Conservation (phyloP, 2,888 invertebrate genomes). For the Nebria salina region DNA sequence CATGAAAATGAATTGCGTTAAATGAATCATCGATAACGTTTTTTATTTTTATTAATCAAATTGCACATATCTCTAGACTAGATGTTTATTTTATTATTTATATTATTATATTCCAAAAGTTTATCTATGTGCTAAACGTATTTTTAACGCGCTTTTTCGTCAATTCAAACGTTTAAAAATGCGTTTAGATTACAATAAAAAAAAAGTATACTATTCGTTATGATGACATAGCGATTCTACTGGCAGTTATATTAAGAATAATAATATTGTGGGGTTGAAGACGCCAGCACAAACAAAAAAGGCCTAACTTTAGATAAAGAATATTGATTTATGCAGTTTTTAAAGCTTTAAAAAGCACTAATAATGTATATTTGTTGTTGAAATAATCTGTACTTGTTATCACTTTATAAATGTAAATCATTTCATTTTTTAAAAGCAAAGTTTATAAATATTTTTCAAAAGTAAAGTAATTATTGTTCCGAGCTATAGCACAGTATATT, state of each 20-base stretch:
- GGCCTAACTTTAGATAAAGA: neutral
- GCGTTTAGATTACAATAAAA: neutral
- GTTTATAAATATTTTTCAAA: neutral
- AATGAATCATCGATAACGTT: neutral
- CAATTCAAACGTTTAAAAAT: neutral
- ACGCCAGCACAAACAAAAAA: neutral
- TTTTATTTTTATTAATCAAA: neutral
- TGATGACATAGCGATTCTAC: neutral
- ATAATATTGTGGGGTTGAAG: neutral
- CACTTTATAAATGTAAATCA: constrained; percentile 12
- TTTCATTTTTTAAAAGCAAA: neutral
- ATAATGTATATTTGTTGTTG: constrained; percentile 15
- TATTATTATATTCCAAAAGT: neutral
- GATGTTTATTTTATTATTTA: neutral
- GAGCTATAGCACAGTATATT: neutral
- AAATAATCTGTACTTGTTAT: constrained; percentile 12
- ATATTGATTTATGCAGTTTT: neutral
- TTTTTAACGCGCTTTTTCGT: neutral
- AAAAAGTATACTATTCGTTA: neutral
- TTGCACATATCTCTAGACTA: neutral
- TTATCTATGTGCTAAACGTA: constrained; percentile 1
- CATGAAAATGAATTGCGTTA: constrained; percentile 3
- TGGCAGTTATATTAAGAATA: neutral
- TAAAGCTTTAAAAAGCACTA: neutral
- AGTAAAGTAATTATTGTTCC: neutral